A percentile compares a stretch with the other conserved stretches of the same genome.
phyloP scores from a whole-genome alignment of 2,113 vertebrate species.

The Lutjanus erythropterus region DNA sequence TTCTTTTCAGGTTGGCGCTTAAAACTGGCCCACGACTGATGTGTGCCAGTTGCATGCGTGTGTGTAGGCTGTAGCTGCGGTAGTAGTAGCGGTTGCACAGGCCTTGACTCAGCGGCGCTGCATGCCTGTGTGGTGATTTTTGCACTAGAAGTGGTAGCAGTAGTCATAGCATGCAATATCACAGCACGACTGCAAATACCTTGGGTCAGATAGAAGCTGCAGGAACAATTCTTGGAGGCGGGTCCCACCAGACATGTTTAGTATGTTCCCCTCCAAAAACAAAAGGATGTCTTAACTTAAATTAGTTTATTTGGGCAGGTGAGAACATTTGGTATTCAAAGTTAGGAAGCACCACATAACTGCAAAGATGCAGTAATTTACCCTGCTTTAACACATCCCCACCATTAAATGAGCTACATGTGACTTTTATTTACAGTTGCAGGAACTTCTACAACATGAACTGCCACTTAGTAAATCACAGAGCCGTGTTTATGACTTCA shows the following conservation, averaged over 20 bases:
- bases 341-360: neutral
- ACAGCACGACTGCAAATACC: constrained; percentile 41
- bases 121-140: constrained; percentile 63
- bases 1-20: constrained; percentile 99
- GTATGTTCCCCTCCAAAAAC: neutral
- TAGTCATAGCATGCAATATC: constrained; percentile 43
- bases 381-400: neutral
- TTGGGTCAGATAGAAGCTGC: constrained; percentile 56
- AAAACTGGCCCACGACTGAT: constrained; percentile 73
- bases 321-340: neutral
- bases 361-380: neutral
- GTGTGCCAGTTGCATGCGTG: constrained; percentile 69
- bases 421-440: neutral
- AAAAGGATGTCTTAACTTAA: neutral
- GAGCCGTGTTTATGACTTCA: neutral
- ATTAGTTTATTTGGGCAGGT: neutral
- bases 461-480: neutral
- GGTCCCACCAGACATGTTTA: neutral
- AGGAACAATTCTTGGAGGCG: neutral
- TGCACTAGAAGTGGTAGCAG: constrained; percentile 18
- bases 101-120: constrained; percentile 39
- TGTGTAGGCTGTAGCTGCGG: constrained; percentile 42
- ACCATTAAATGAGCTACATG: neutral
- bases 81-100: constrained; percentile 8
- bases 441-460: neutral